Conservation (phyloP, 2,113 vertebrate species). For the Petromus typicus region DNA sequence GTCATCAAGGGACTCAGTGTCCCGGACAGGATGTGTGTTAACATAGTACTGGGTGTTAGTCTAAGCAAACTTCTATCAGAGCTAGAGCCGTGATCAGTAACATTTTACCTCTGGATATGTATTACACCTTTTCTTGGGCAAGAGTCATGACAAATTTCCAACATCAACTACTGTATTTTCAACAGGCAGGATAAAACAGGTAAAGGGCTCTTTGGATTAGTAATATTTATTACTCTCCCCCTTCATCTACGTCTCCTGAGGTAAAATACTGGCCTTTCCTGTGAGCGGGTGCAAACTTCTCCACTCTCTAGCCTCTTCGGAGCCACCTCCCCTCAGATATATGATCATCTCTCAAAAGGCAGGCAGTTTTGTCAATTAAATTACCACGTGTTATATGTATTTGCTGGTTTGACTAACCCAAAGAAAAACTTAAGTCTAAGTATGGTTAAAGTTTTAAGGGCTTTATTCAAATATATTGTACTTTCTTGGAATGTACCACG, state of each 20-base stretch:
- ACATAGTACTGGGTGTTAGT: not conserved
- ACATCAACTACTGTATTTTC: not conserved
- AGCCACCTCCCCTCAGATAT: not conserved
- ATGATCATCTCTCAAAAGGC: not conserved
- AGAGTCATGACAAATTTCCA: not conserved
- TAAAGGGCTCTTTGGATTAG: not conserved
- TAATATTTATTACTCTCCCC: not conserved
- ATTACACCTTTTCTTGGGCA: not conserved
- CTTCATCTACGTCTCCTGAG: not conserved
- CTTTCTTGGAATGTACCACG: not conserved
- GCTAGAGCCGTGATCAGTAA: not conserved
- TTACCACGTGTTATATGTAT: not conserved
- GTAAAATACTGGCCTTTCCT: not conserved
- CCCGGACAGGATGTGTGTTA: not conserved
- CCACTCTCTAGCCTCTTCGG: not conserved
- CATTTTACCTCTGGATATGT: not conserved
- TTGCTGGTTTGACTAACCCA: slow-evolving; percentile 10
- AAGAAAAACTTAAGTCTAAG: slow-evolving; percentile 39
- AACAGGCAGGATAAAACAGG: not conserved
- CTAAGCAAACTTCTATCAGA: slow-evolving; percentile 18
- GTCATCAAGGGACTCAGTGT: not conserved
- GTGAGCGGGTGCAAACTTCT: not conserved
- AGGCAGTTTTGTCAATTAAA: not conserved
- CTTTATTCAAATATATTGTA: not conserved
- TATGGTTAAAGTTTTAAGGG: slow-evolving; percentile 15